These are phyloP conservation scores for Grammomys dolichurus DNA, from an alignment of 2,113 vertebrate species.

Conservation along the genomic window DNA sequence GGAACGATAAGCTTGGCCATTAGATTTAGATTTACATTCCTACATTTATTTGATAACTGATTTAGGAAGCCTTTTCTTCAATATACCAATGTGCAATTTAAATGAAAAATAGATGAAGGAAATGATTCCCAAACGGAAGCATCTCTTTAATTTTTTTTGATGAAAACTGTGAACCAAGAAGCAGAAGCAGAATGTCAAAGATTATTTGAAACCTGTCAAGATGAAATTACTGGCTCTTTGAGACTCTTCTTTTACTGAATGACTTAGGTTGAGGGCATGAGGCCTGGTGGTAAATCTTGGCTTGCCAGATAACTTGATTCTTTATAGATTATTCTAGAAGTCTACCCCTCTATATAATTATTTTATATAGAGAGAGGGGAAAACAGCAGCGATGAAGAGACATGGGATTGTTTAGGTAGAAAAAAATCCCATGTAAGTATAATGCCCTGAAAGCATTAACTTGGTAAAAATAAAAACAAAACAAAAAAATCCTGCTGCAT, in stretches of 20 bases:
- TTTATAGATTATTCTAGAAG: constrained; percentile 78
- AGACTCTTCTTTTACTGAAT: constrained; percentile 55
- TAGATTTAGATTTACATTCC: constrained; percentile 39
- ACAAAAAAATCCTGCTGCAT: constrained; percentile 75
- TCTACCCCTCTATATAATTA: constrained; percentile 71
- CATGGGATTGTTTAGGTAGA: constrained; percentile 82
- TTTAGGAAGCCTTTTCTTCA: constrained; percentile 17
- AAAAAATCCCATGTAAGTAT: constrained; percentile 82
- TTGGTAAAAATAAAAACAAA: constrained; percentile 79
- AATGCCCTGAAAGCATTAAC: constrained; percentile 86
- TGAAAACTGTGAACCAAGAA: constrained; percentile 45
- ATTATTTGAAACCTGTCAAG: constrained; percentile 67
- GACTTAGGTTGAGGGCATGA: constrained; percentile 34
- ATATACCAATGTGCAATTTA: constrained; percentile 12
- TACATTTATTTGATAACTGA: constrained; percentile 41
- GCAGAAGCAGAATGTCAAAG: constrained; percentile 65
- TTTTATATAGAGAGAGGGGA: constrained; percentile 71
- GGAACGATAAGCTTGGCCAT: background rate
- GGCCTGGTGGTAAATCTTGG: constrained; percentile 38
- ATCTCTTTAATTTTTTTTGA: constrained; percentile 49
- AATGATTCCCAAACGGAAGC: constrained; percentile 40
- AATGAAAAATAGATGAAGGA: constrained; percentile 54
- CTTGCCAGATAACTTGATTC: constrained; percentile 71
- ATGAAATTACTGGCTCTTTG: constrained; percentile 56
- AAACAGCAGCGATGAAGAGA: constrained; percentile 71